phyloP scores from a whole-genome alignment of 1,140 invertebrate species.

The Bombus difficillimus region DNA sequence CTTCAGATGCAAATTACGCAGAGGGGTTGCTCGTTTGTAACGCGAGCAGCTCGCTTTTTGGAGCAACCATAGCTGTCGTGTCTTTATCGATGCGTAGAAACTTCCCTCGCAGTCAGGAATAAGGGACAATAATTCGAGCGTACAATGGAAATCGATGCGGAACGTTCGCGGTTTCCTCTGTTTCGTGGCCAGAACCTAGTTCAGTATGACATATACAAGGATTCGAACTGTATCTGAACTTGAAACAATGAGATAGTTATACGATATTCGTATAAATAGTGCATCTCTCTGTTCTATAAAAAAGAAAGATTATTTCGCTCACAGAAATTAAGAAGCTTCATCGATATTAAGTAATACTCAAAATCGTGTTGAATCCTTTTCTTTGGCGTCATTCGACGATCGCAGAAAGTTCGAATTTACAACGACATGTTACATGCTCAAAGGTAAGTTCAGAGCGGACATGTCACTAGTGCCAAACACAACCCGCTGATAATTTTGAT shows the following conservation, averaged over 20 bases:
- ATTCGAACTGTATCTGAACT: neutral
- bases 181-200: neutral
- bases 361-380: too few relatives aligned
- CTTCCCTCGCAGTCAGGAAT: too few relatives aligned
- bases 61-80: too few relatives aligned
- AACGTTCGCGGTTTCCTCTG: neutral
- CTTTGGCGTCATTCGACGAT: too few relatives aligned
- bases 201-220: too few relatives aligned
- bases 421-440: neutral
- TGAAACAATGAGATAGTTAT: neutral
- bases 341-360: too few relatives aligned
- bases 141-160: neutral
- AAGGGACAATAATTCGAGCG: neutral
- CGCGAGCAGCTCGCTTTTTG: neutral
- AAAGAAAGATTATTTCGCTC: neutral
- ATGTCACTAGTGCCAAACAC: constrained; percentile 52
- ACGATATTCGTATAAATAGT: neutral
- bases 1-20: constrained; percentile 18
- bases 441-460: neutral
- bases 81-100: neutral
- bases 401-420: neutral
- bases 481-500: constrained; percentile 85
- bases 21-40: neutral
- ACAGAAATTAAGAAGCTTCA: neutral
- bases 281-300: too few relatives aligned